phyloP scores from a whole-genome alignment of 2,888 invertebrate genomes.

The Cataglyphis albicans region DNA sequence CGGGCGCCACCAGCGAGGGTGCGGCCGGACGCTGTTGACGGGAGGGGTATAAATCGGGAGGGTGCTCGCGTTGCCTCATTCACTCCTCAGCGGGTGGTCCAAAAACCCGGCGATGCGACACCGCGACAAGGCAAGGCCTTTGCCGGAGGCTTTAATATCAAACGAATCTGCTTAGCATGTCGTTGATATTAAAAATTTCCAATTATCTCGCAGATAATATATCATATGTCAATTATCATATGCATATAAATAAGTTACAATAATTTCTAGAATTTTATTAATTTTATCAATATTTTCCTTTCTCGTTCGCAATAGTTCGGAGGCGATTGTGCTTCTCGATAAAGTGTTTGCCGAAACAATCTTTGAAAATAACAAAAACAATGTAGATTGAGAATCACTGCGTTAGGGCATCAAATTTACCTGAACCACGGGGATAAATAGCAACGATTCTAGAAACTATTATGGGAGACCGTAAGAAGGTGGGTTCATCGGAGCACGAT shows the following conservation, averaged over 20 bases:
- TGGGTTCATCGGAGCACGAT: slow-evolving; percentile 19
- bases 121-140: background rate
- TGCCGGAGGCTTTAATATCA: slow-evolving; percentile 10
- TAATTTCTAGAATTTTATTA: background rate
- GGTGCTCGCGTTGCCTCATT: slow-evolving; percentile 51
- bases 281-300: background rate
- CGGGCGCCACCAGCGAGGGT: slow-evolving; percentile 51
- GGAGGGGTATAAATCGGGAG: slow-evolving; percentile 47
- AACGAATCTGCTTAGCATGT: slow-evolving; percentile 1
- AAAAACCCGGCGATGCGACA: slow-evolving; percentile 28
- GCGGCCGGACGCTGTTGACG: slow-evolving; percentile 46
- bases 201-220: background rate
- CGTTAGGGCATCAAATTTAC: background rate
- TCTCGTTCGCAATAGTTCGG: background rate
- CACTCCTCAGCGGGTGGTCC: slow-evolving; percentile 41
- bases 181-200: slow-evolving; percentile 36
- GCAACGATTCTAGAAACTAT: slow-evolving; percentile 31
- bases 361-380: background rate
- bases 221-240: background rate
- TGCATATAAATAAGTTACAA: background rate
- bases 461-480: slow-evolving; percentile 6
- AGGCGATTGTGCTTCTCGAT: background rate
- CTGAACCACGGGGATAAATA: slow-evolving; percentile 35
- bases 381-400: background rate
- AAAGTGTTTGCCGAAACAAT: background rate